Percentiles rank a stretch among this genome's conserved stretches.
Conservation (phyloP, 2,797 vertebrate species). For the Microctenopoma lineatum region DNA sequence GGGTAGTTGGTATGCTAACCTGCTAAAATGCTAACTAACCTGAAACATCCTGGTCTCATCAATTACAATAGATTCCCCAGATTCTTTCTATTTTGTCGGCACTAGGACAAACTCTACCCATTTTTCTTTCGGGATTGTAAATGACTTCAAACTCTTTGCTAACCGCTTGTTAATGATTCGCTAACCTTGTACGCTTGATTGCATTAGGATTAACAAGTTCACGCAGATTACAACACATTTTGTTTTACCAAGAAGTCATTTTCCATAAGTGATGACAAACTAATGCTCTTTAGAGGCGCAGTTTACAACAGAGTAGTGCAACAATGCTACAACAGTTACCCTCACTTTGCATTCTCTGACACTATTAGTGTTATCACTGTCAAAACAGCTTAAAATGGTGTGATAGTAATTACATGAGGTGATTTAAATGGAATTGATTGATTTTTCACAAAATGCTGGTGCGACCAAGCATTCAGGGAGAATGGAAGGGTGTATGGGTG, state of each 20-base stretch:
- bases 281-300: too few relatives aligned
- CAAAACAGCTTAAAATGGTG: neutral
- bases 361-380: slow-evolving; percentile 16
- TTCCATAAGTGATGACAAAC: neutral
- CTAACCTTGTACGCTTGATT: too few relatives aligned
- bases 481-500: neutral
- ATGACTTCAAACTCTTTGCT: neutral
- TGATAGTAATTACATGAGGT: neutral
- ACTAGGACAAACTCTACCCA: too few relatives aligned
- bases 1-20: too few relatives aligned
- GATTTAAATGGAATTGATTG: neutral
- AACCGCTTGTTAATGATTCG: neutral
- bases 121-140: neutral
- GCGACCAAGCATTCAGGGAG: neutral
- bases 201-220: neutral
- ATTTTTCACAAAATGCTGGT: neutral
- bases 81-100: neutral
- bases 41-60: neutral
- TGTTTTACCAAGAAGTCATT: neutral
- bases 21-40: too few relatives aligned
- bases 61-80: neutral
- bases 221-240: neutral
- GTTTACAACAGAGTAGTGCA: neutral
- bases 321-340: neutral
- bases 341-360: slow-evolving; percentile 1